Evolutionary conservation across 2,888 invertebrate species (phyloP), one percentile per base, ranked within the genome.

Genomic region (Xanthia icteritia): DNA sequence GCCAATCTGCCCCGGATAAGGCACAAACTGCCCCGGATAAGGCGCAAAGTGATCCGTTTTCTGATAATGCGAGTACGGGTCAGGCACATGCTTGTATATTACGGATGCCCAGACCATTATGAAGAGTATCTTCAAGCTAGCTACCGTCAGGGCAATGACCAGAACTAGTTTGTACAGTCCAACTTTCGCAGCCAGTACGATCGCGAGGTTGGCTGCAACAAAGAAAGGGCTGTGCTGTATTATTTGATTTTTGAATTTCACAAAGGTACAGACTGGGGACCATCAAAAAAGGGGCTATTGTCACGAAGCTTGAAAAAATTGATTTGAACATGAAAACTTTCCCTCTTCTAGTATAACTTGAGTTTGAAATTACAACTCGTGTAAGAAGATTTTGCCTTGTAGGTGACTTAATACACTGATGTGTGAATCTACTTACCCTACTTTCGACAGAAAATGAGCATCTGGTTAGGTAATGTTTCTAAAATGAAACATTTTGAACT

Each of bases 151-250:
- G 1, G 91, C 94, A 81, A 96, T 94, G 75, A 92, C 95, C 83
- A 95, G 80, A 75, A 93, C 85, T 73, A 96, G 92, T 91, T 96
- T 96, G 91, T 90, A 91, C 42, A 96, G 91, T 58, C 96, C 96
- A 79, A 94, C 91, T 92, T 95, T 95, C 56, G 93, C 94, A 71
- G 94, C 95, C 77, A 94, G 82, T 77, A 95, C 71, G 77, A 95
- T 93, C 81, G 92, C 93, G 77, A 96, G 91, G 86, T 96, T 92
- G 90, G 94, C 96, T 96, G 96, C 77, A 96, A 96, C 94, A 95
- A 93, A 95, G 89, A 92, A 92, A 88, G 60, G 39, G 60, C 27
- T 65, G 23, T 17, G 65, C 11, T 78, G 71, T 81, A 71, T 72
- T 66, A 58, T 68, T 76, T 23, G 23, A 51, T 51, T 23, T 51